Conservation (phyloP, 2,113 vertebrate genomes). For the Indicator maculatus region DNA sequence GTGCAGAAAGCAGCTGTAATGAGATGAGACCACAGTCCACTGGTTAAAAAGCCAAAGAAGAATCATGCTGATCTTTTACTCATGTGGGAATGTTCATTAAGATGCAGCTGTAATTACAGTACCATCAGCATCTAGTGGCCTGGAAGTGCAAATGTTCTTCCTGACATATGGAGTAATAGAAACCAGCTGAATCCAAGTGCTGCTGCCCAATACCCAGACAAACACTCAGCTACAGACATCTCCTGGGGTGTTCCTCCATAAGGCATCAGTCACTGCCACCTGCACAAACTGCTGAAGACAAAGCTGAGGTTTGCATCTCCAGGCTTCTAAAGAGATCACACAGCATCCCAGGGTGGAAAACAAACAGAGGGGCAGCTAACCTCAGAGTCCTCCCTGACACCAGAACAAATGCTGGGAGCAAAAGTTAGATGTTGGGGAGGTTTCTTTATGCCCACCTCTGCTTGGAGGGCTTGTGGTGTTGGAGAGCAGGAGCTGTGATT, state of each 20-base stretch:
- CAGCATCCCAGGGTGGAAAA: not conserved
- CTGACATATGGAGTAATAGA: constrained; percentile 58
- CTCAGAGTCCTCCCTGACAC: constrained; percentile 22
- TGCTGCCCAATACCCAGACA: not conserved
- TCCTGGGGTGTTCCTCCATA: constrained; percentile 39
- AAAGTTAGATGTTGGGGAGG: not conserved
- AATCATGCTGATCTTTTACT: constrained; percentile 53
- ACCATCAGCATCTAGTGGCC: constrained; percentile 59
- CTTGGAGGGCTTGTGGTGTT: not conserved
- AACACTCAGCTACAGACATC: not conserved
- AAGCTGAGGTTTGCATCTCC: constrained; percentile 31
- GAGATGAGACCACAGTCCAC: constrained; percentile 31
- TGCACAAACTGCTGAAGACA: not conserved
- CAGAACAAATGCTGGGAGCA: constrained; percentile 24
- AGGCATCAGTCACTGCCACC: constrained; percentile 58
- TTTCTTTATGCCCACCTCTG: not conserved
- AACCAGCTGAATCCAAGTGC: not conserved
- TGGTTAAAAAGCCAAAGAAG: constrained; percentile 49
- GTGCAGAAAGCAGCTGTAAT: constrained; percentile 24
- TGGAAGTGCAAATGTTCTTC: constrained; percentile 52
- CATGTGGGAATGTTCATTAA: constrained; percentile 59
- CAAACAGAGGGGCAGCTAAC: constrained; percentile 54
- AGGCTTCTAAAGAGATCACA: constrained; percentile 18
- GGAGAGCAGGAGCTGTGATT: not conserved
- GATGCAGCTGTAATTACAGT: constrained; percentile 60